Evolutionary conservation across 2,888 invertebrate species (phyloP), one percentile per base, ranked within the genome.

Genomic region (Teleogryllus oceanicus): DNA sequence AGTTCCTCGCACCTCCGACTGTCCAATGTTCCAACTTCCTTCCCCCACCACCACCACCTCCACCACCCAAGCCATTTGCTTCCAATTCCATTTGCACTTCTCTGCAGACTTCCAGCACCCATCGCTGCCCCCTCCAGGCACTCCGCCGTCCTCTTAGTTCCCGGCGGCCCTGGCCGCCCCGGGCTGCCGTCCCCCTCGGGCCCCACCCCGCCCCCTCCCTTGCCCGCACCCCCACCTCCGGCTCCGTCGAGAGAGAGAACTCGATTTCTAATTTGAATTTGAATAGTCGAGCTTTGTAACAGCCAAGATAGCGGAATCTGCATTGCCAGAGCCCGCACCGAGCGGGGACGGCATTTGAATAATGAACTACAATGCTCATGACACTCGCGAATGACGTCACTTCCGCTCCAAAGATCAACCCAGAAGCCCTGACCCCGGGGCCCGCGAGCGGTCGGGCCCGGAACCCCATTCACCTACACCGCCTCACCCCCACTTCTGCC

Each of bases 211-310:
- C 2, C 62, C 62, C 62, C 0, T n/a, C 62, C n/a, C 16, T 16
- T 3, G 8, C 13, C 16, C 62, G 12, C 5, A 62, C 62, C 62
- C 4, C 62, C 62, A 10, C 62, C 13, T 3, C n/a, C 16, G 13
- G 5, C 62, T 62, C 62, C 62, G n/a, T 10, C 13, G 16, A 62
- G 62, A 62, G 62, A 62, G 62, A 62, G 62, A 62, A 62, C 62
- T 62, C 16, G 62, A 62, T 62, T 62, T 62, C 62, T 62, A 62
- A 62, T 62, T 62, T 62, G 62, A 62, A 62, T 62, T 62, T 62
- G 62, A 62, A 62, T 62, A 62, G 62, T 62, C n/a, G 62, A 62
- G 62, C 62, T n/a, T 62, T 62, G 62, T 62, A 62, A 62, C 62
- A 62, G 62, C 62, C 62, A 62, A 62, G 62, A 62, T 62, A 62